Base-by-base conservation (phyloP, 2,797 vertebrate species). In the Malurus leucopterus region DNA sequence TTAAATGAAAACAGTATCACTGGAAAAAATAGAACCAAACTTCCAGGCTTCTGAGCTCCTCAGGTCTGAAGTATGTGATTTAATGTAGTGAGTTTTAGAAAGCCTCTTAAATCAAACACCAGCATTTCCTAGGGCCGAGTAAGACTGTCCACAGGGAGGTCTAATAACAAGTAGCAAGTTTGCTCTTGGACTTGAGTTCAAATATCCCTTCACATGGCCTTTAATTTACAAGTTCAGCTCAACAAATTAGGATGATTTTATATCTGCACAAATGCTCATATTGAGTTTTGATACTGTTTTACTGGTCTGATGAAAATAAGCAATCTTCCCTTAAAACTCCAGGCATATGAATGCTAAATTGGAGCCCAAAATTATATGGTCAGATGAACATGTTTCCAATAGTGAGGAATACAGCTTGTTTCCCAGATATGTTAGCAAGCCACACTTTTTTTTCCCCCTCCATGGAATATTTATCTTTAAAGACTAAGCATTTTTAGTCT, bases 381-480 rank as follows among this genome's bases (percentile, higher is more conserved):
- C 57, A 84, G 88, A 89, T 17, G 38, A 59, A 29, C 0, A 0
- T 8, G 12, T 89, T 90, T 86, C 88, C 77, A 91, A 11, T 30
- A 90, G 68, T 11, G 26, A 89, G 59, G 50, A 88, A 70, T 80
- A 68, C 19, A 44, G 43, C 50, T 89, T 70, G 40, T 29, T 61
- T 68, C 29, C 9, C 29, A 34, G 55, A 29, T 47, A 34, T 2
- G 1, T 22, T 75, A 75, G 53, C 40, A 34, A 53, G 30, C 24
- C 34, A 34, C 5, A 6, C 10, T 32, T 26, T 36, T 21, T 40
- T 47, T 55, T 82, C 70, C 21, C 54, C 62, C 44, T 46, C 44
- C 49, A 34, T 89, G 84, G 75, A 91, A 78, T 91, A 91, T 59
- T 65, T 77, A 40, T 78, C 40, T 41, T 81, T 89, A 78, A 91